Conservation (phyloP, 2,888 invertebrate genomes). For the Volucella zonaria region DNA sequence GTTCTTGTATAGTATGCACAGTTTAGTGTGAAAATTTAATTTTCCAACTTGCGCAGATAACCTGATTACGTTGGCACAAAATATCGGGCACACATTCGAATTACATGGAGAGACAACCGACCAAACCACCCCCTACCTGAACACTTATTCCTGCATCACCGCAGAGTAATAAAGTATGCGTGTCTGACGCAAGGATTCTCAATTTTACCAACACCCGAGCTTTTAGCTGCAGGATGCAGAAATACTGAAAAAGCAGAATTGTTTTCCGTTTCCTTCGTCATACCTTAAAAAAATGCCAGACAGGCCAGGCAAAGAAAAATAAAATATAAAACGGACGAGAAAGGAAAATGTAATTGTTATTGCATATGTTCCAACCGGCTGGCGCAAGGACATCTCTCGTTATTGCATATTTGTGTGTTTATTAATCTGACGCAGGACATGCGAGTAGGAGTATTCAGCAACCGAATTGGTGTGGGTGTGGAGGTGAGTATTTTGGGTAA, state of each 20-base stretch:
- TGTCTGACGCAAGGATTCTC: conserved; percentile 4
- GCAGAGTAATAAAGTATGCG: conserved; percentile 4
- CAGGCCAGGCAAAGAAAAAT: neutral
- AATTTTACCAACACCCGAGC: neutral
- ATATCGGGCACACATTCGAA: conserved; percentile 40
- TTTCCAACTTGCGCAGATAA: conserved; percentile 38
- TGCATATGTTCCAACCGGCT: neutral
- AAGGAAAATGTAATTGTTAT: conserved; percentile 37
- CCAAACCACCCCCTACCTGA: conserved; percentile 16
- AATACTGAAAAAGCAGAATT: conserved; percentile 8
- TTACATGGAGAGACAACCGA: neutral
- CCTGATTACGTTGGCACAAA: conserved; percentile 39
- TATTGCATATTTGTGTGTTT: conserved; percentile 37
- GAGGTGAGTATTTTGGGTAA: conserved; percentile 5
- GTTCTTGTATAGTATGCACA: neutral
- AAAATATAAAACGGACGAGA: conserved; percentile 32
- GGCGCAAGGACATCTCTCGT: conserved; percentile 30
- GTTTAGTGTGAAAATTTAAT: conserved; percentile 53
- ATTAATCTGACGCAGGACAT: conserved; percentile 25
- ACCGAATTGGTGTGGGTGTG: neutral
- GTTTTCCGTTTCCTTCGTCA: conserved; percentile 21
- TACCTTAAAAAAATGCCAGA: neutral
- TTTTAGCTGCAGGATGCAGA: neutral
- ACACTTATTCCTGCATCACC: neutral
- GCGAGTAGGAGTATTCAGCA: neutral